A percentile compares a stretch with the other conserved stretches of the same genome.
Conservation (phyloP, 2,888 invertebrate genomes). For the Drosophila pseudotakahashii region DNA sequence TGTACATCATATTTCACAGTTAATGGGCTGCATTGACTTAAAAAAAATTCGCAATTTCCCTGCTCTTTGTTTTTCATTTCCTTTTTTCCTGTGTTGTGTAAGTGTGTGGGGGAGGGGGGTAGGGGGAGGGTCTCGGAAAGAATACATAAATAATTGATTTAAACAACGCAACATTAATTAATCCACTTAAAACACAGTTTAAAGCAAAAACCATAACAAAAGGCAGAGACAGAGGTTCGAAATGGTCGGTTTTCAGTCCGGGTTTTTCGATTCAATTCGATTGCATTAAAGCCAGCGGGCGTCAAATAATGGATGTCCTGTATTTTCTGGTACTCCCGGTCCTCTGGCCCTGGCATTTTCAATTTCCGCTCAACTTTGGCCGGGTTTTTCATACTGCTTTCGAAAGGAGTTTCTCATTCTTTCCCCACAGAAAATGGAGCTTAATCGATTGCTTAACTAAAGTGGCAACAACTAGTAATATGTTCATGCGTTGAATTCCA, state of each 20-base stretch:
- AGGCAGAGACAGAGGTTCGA: constrained; percentile 21
- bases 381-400: constrained; percentile 3
- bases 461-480: constrained; percentile 58
- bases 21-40: constrained; percentile 42
- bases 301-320: constrained; percentile 21
- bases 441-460: constrained; percentile 48
- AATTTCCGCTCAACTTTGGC: constrained; percentile 35
- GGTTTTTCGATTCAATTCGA: neutral
- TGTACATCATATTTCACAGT: constrained; percentile 31
- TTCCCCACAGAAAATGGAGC: constrained; percentile 6
- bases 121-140: constrained; percentile 35
- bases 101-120: constrained; percentile 43
- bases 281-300: constrained; percentile 14
- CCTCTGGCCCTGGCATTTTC: constrained; percentile 28
- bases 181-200: constrained; percentile 32
- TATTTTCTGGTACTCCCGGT: neutral
- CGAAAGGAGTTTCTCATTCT: constrained; percentile 3
- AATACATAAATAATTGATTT: constrained; percentile 44
- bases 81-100: constrained; percentile 42
- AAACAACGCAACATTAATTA: constrained; percentile 50
- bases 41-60: constrained; percentile 41
- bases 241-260: constrained; percentile 13
- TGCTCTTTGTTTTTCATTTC: constrained; percentile 46
- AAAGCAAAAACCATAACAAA: constrained; percentile 43
- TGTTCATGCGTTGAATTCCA: constrained; percentile 55